phyloP scores from a whole-genome alignment of 2,797 vertebrate genomes.

The Coregonus sp. region DNA sequence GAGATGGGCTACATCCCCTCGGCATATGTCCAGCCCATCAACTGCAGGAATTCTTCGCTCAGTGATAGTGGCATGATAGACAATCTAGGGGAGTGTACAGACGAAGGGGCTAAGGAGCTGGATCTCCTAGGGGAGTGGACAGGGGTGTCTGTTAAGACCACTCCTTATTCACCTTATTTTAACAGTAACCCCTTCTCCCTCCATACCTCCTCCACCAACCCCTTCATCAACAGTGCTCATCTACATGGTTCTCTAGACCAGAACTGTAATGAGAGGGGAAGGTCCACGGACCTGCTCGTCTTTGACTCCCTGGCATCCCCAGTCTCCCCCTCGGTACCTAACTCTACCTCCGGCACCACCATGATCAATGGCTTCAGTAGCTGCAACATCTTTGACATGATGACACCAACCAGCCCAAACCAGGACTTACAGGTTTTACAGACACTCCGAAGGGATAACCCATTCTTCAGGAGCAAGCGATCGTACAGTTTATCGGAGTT shows the following conservation, averaged over 20 bases:
- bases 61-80: conserved; percentile 95
- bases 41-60: conserved; percentile 85
- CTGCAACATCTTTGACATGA: conserved; percentile 72
- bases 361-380: conserved; percentile 75
- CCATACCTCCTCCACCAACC: conserved; percentile 80
- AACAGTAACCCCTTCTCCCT: conserved; percentile 84
- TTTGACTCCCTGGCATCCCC: conserved; percentile 78
- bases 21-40: conserved; percentile 88
- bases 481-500: conserved; percentile 96
- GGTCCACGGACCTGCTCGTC: conserved; percentile 80
- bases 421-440: conserved; percentile 52
- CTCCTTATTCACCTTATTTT: conserved; percentile 64
- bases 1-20: conserved; percentile 98
- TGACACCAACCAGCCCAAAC: conserved; percentile 59
- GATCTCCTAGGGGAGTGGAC: conserved; percentile 87
- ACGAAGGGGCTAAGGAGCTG: conserved; percentile 84
- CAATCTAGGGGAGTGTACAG: conserved; percentile 83
- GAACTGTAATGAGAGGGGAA: conserved; percentile 62
- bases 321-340: conserved; percentile 60
- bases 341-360: conserved; percentile 48
- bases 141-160: conserved; percentile 58
- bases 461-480: conserved; percentile 92
- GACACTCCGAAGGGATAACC: conserved; percentile 81
- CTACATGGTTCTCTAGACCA: conserved; percentile 48
- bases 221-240: conserved; percentile 75